phyloP scores from a whole-genome alignment of 2,113 vertebrate species.

The Tilapia sparmanii region DNA sequence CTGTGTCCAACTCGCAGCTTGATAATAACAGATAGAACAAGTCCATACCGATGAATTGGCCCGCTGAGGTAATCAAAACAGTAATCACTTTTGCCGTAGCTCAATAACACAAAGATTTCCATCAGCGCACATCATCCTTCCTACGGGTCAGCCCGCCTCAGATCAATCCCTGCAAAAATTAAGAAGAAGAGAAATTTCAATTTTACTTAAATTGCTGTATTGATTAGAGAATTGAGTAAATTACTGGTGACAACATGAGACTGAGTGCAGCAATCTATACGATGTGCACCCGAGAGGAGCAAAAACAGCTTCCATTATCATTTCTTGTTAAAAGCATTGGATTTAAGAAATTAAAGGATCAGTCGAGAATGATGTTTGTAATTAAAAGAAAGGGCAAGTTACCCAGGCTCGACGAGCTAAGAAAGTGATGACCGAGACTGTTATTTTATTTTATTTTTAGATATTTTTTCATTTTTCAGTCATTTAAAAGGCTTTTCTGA shows the following conservation, averaged over 20 bases:
- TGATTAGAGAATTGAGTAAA: conserved; percentile 58
- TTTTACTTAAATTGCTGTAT: conserved; percentile 36
- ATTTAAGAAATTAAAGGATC: not conserved
- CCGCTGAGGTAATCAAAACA: conserved; percentile 33
- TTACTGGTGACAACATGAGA: conserved; percentile 47
- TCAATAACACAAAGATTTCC: conserved; percentile 35
- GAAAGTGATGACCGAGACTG: not conserved
- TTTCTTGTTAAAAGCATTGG: not conserved
- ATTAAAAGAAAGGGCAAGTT: not conserved
- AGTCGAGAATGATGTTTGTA: not conserved
- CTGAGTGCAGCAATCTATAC: conserved; percentile 29
- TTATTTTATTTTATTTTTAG: not conserved
- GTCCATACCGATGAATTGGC: conserved; percentile 14
- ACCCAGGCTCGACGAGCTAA: not conserved
- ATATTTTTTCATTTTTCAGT: not conserved
- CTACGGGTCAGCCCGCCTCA: not conserved
- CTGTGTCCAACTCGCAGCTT: conserved; percentile 10
- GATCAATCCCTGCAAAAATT: conserved; percentile 52
- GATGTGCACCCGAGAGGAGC: not conserved
- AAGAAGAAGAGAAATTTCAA: conserved; percentile 49
- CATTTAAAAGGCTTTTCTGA: not conserved
- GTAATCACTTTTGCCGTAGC: conserved; percentile 26
- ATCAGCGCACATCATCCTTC: not conserved
- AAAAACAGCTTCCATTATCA: conserved; percentile 12
- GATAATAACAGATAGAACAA: conserved; percentile 27